Conservation (phyloP, 2,888 invertebrate species). For the Myopa tessellatipennis region DNA sequence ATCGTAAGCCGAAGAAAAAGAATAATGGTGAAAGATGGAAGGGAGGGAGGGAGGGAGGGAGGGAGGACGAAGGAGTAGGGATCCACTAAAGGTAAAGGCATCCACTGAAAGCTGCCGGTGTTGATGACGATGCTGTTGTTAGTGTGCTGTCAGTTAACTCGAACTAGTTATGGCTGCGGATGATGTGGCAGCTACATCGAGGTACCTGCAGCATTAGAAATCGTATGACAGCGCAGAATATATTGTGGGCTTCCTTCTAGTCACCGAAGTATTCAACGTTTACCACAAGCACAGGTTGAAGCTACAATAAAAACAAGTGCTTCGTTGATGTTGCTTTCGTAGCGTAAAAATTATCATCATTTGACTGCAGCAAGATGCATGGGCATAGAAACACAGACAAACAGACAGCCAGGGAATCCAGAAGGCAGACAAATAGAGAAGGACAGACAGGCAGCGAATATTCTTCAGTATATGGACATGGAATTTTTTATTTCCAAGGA, state of each 20-base stretch:
- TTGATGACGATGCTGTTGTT: slow-evolving; percentile 8
- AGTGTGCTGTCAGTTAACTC: slow-evolving; percentile 30
- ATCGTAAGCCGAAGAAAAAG: too few species aligned
- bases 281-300: slow-evolving; percentile 1
- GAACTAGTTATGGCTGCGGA: slow-evolving; percentile 41
- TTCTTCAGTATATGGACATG: slow-evolving; percentile 25
- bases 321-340: too few species aligned
- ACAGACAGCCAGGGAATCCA: too few species aligned
- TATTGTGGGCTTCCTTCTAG: not conserved
- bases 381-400: too few species aligned
- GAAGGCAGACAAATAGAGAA: too few species aligned
- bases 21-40: too few species aligned
- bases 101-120: not conserved
- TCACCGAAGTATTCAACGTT: not conserved
- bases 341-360: slow-evolving; percentile 5
- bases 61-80: too few species aligned
- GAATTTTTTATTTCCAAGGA: slow-evolving; percentile 14
- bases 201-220: too few species aligned
- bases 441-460: not conserved
- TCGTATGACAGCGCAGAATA: too few species aligned
- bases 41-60: too few species aligned
- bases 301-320: not conserved
- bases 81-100: too few species aligned
- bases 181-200: slow-evolving; percentile 37
- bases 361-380: not conserved